Base-by-base conservation (phyloP, 2,797 vertebrate genomes). In the Morelia viridis region DNA sequence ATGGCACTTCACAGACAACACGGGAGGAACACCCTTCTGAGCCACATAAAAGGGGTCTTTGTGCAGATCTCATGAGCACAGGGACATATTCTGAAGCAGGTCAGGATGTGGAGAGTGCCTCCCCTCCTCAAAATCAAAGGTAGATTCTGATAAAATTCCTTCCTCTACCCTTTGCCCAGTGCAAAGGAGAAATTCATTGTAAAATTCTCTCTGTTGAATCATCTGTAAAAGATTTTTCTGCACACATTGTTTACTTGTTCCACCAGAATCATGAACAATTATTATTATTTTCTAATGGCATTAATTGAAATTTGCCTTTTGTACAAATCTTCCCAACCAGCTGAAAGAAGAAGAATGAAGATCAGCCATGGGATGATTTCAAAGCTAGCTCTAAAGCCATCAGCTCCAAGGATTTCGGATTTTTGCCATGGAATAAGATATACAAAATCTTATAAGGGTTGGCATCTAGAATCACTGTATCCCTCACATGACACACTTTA, bases 1-100 rank as follows among this genome's bases (percentile, higher is more conserved):
- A 94, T 89, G 95, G 94, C 96, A 97, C 97, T 97, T 97, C 97
- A 98, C 96, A 97, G 97, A 95, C 97, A 97, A 97, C 97, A 96
- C 97, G 96, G 95, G 96, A 96, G 95, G 97, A 96, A 92, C 93
- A 96, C 97, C 96, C 95, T 97, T 96, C 97, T 97, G 97, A 97
- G 97, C 96, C 95, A 97, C 95, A 97, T 97, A 92, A 98, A 98
- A 97, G 96, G 85, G 93, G 94, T 90, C 96, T 97, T 98, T 97
- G 97, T 97, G 94, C 96, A 93, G 96, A 93, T 97, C 94, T 96
- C 96, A 96, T 96, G 96, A 97, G 94, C 96, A 95, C 94, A 97
- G 96, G 96, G 96, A 96, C 91, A 8, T 96, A 92, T 97, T 97
- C 97, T 97, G 95, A 96, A 96, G 95, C 94, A 92, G 95, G 96